Base-by-base conservation (phyloP, 2,888 invertebrate species). In the Erebia epiphron region DNA sequence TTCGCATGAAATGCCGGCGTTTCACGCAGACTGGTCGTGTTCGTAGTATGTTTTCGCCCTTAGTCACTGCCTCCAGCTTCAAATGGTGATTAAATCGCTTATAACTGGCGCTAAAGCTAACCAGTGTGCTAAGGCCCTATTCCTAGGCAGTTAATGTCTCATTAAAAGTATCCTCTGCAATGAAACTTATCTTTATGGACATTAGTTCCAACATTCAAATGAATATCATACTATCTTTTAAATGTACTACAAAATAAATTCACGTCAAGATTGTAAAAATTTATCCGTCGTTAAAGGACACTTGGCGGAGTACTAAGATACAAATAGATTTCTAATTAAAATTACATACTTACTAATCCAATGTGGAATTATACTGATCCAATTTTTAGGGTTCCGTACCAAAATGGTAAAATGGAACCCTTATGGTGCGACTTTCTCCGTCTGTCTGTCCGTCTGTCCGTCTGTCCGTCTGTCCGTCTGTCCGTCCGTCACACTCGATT, bases 161-260 rank as follows among this genome's bases (percentile, higher is more conserved):
- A 63, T 70, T 67, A 70, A 62, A 62, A 62, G 63, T 57, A 50
- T 70, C 67, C 21, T 70, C 62, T 63, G 67, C 70, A 49, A 66
- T 70, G 50, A 70, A 63, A 70, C 50, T 69, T 71, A 73, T 73
- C 73, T 73, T 73, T 73, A 73, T 54, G 71, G 66, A 63, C 49
- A 13, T 62, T 21, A 67, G 67, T 73, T 67, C 18, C 35, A 64
- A 69, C 60, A 67, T 69, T 67, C 67, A 67, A 71, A 71, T 69
- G 71, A 60, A 67, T 71, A 70, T 52, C 57, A 66, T 58, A 49
- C 26, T 70, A 69, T 62, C 63, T 69, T 64, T 69, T 35, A 62
- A 49, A 64, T 67, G 62, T 16, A 18, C 60, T 57, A 26, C 26
- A 60, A 43, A 60, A 60, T 60, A 41, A 41, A 60, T 60, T 41